Evolutionary conservation across 2,797 vertebrate genomes (phyloP), one percentile per base, ranked within the genome.

Genomic region (Sebastes umbrosus): DNA sequence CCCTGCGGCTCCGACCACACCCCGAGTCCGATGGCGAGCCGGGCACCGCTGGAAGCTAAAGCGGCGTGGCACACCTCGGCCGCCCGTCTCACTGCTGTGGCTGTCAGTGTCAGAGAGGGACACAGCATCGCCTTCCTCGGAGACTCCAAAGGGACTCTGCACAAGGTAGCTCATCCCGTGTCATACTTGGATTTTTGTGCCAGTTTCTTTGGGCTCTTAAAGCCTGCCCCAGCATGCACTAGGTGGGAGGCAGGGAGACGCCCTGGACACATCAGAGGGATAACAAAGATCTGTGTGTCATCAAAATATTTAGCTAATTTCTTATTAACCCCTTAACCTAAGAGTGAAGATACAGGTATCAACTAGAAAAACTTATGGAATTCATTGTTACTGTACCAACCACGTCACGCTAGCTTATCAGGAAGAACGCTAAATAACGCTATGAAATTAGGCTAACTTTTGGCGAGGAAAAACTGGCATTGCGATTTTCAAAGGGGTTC

Each of bases 1-100:
- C 97, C 98, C 1, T 99, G 98, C 50, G 98, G 98, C 70, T 99
- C 98, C 11, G 98, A 99, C 94, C 98, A 99, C 94, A 99, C 98
- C 2, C 98, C 98, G 11, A 99, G 98, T 87, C 98, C 98, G 1
- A 99, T 99, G 97, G 98, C 98, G 25, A 99, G 97, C 91, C 94
- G 93, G 2, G 80, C 94, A 0, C 94, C 98, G 0, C 89, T 99
- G 85, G 94, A 96, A 90, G 94, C 96, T 34, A 80, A 91, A 1
- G 95, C 97, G 0, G 88, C 96, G 34, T 96, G 96, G 91, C 96
- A 96, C 85, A 97, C 95, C 55, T 92, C 91, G 0, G 91, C 93
- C 0, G 93, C 96, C 25, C 96, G 95, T 60, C 95, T 99, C 71
- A 98, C 97, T 3, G 97, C 98, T 0, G 97, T 99, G 84, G 96